Base-by-base conservation (phyloP, 1,140 invertebrate species). In the Leptopilina clavipes region DNA sequence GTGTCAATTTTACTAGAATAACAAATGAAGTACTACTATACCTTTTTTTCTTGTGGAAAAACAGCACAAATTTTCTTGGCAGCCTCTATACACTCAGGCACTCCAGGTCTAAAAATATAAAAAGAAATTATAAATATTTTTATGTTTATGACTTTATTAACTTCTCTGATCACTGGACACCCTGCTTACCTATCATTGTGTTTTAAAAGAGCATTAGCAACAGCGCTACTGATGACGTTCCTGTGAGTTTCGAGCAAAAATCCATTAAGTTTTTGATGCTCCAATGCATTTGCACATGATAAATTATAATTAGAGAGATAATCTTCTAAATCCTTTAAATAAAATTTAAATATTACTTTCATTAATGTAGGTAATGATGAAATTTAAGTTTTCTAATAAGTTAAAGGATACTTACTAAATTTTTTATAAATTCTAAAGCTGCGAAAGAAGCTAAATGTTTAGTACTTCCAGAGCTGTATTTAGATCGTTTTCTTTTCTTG, bases 361-460 rank as follows among this genome's bases (percentile, higher is more conserved):
- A 19, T 56, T 0, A 18, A 22, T 5, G 8, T 3, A 44, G 43
- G 8, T 44, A 44, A 3, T 44, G 1, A 44, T 44, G 3, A 12
- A 14, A n/a, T n/a, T 48, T 48, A 14, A 12, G 1, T 12, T 48
- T 48, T 14, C 12, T n/a, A n/a, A n/a, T n/a, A n/a, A n/a, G n/a
- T n/a, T n/a, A n/a, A n/a, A n/a, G n/a, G n/a, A 44, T 44, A 48
- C 45, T 48, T 48, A 48, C 45, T 48, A 48, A 3, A 48, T 48
- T 48, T 48, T 48, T 14, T 48, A 48, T 48, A n/a, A 48, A 48
- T 14, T 48, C 45, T n/a, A 48, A 48, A n/a, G 45, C 45, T 1
- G 45, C 45, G 11, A 48, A 48, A 48, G 45, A 48, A 48, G 11
- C 12, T 48, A 48, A 48, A 48, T 48, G 45, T 48, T 48, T 48